Conservation (phyloP, 2,797 vertebrate species). For the Esox lucius region DNA sequence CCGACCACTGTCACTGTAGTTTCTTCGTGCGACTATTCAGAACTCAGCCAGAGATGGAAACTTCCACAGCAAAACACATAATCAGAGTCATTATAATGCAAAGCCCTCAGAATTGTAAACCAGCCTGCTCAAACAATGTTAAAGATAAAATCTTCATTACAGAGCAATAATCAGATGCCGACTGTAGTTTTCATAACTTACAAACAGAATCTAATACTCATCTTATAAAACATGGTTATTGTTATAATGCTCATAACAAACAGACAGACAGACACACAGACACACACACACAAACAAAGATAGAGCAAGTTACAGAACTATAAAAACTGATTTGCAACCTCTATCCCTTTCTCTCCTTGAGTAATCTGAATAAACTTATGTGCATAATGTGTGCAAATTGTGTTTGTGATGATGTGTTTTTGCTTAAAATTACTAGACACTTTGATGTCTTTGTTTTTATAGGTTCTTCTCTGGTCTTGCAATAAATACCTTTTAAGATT, state of each 20-base stretch:
- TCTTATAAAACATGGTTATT: constrained; percentile 49
- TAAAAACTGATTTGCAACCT: constrained; percentile 48
- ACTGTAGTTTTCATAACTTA: constrained; percentile 31
- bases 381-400: constrained; percentile 41
- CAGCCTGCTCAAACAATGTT: constrained; percentile 47
- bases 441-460: constrained; percentile 66
- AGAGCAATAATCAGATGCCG: constrained; percentile 45
- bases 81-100: constrained; percentile 40
- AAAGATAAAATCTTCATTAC: constrained; percentile 55
- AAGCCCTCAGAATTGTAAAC: constrained; percentile 50
- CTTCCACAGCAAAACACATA: constrained; percentile 29
- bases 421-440: constrained; percentile 52
- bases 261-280: constrained; percentile 6
- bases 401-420: constrained; percentile 48
- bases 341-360: constrained; percentile 64
- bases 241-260: constrained; percentile 49
- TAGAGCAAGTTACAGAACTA: constrained; percentile 49
- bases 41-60: constrained; percentile 13
- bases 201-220: constrained; percentile 5
- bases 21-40: no score
- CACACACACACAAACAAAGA: constrained; percentile 26
- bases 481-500: not conserved
- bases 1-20: no score
- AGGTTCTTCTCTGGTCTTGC: constrained; percentile 30
- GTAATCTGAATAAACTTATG: constrained; percentile 64